A percentile compares a stretch with the other conserved stretches of the same genome.
phyloP scores from a whole-genome alignment of 2,888 invertebrate species.

The Torymus auratus region DNA sequence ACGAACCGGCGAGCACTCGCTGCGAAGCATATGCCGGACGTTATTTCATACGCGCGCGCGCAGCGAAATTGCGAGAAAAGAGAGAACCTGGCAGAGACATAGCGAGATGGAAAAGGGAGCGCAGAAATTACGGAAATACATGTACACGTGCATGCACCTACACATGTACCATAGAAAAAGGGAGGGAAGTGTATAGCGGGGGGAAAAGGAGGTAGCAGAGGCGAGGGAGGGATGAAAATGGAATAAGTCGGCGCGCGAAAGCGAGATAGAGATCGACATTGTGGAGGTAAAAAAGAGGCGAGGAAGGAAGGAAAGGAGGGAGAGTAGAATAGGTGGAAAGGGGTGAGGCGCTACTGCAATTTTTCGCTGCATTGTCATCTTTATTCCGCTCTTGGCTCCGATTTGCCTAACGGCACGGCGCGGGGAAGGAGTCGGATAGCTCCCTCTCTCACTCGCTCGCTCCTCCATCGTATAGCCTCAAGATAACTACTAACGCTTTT shows the following conservation, averaged over 20 bases:
- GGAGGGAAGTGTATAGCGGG: not conserved
- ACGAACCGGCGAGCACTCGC: conserved; percentile 6
- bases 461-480: conserved; percentile 16
- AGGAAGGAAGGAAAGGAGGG: not conserved
- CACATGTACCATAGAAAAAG: too few species aligned
- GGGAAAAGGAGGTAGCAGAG: not conserved
- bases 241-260: conserved; percentile 9
- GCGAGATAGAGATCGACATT: too few species aligned
- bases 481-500: conserved; percentile 37
- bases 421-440: too few species aligned
- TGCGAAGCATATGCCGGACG: conserved; percentile 1
- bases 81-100: not conserved
- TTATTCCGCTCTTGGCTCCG: conserved; percentile 63
- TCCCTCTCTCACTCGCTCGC: too few species aligned
- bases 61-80: conserved; percentile 10
- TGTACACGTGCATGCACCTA: too few species aligned
- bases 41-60: not conserved
- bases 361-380: conserved; percentile 63
- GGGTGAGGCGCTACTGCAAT: conserved; percentile 56
- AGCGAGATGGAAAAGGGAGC: not conserved
- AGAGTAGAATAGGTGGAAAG: not conserved
- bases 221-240: conserved; percentile 39
- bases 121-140: conserved; percentile 1
- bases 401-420: conserved; percentile 59
- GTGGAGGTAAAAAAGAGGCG: not conserved